Base-by-base conservation (phyloP, 2,888 invertebrate genomes). In the Diachrysia chrysitis region DNA sequence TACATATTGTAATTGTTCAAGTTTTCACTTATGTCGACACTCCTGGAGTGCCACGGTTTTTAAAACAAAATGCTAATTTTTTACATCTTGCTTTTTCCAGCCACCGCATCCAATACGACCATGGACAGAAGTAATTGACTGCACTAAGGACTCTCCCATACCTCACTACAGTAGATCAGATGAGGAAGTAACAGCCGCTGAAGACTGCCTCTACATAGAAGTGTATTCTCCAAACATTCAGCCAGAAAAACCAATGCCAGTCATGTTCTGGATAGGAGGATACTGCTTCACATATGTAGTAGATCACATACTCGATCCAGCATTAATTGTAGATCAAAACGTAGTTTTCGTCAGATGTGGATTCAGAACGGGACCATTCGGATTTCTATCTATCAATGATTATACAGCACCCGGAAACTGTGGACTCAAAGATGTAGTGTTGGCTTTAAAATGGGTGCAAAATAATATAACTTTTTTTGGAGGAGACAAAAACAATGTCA, bases 241-340 rank as follows among this genome's bases (percentile, higher is more conserved):
- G 35, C 88, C 92, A 14, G 81, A 88, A 1, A 86, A 92, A 71
- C 89, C 85, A 6, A 78, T 92, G 71, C 95, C 96, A 25, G 96
- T 96, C 0, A 94, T 96, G 94, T 94, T 96, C 69, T 96, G 93
- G 92, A 91, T 96, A 58, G 95, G 95, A 66, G 90, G 93, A 37
- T 94, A 87, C 69, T 85, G 85, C 21, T 96, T 91, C 77, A 67
- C 87, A 21, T 81, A 73, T 54, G 85, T 84, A 48, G 70, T 90
- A 29, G 93, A 94, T 62, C 64, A 83, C 10, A 71, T 85, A 3
- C 89, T 89, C 64, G 95, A 95, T 64, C 88, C 95, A 51, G 86
- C 89, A 46, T 84, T 92, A 58, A 82, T 96, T 17, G 87, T 84
- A 17, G 83, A 91, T 56, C 83, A 92, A 78, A 84, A 87, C 64